Evolutionary conservation across 2,797 vertebrate genomes (phyloP).

Genomic region (Huso huso): DNA sequence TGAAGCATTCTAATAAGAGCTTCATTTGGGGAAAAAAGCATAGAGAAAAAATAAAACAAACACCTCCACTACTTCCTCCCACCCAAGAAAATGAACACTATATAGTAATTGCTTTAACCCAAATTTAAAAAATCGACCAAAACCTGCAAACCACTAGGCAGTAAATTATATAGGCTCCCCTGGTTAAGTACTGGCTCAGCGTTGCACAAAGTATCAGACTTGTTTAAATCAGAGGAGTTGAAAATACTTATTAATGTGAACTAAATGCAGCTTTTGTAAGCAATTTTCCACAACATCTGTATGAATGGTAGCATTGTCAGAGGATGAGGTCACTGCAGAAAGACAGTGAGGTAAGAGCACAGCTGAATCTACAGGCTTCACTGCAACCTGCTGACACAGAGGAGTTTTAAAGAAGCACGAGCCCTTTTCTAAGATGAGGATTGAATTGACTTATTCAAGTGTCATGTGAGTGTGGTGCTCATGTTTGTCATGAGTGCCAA

Average conservation of each 20-base stretch:
- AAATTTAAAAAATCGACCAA: background rate
- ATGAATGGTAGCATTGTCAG: slow-evolving; percentile 96
- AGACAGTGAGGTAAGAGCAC: slow-evolving; percentile 85
- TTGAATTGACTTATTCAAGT: background rate
- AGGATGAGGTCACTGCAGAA: slow-evolving; percentile 85
- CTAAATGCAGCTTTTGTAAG: slow-evolving; percentile 84
- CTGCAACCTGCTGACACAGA: slow-evolving; percentile 36
- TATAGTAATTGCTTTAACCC: background rate
- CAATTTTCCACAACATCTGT: slow-evolving; percentile 67
- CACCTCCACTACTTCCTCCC: background rate
- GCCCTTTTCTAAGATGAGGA: background rate
- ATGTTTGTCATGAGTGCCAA: background rate
- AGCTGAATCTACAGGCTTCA: slow-evolving; percentile 78
- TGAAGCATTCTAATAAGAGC: no score
- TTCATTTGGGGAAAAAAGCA: no score
- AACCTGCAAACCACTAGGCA: background rate
- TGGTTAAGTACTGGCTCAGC: background rate
- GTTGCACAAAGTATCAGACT: background rate
- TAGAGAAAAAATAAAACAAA: no score
- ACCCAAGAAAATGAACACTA: background rate
- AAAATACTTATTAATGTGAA: slow-evolving; percentile 73
- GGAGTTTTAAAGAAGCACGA: background rate
- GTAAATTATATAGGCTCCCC: background rate
- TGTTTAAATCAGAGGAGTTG: slow-evolving; percentile 35
- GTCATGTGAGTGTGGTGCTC: background rate